These are phyloP conservation scores for Parauchenoglanis ngamensis DNA, from an alignment of 2,797 vertebrate species.

Conservation along the genomic window DNA sequence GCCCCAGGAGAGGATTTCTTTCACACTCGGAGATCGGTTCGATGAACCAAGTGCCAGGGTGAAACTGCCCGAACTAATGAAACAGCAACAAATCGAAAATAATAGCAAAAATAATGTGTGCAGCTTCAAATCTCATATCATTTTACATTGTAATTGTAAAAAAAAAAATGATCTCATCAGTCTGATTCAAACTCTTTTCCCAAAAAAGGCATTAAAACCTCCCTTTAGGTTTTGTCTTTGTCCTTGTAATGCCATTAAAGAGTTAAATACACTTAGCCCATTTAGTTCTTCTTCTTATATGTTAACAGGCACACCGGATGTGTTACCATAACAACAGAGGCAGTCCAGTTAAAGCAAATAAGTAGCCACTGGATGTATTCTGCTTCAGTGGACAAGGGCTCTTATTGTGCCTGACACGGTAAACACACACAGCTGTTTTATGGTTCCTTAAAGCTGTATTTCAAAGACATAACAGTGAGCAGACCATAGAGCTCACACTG, in stretches of 20 bases:
- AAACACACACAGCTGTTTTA: constrained; percentile 54
- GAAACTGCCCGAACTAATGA: neutral
- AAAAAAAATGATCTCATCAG: neutral
- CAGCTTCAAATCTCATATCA: neutral
- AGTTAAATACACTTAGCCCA: constrained; percentile 43
- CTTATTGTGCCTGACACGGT: constrained; percentile 37
- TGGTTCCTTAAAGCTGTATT: constrained; percentile 27
- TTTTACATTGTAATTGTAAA: neutral
- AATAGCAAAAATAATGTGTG: neutral
- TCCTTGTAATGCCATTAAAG: constrained; percentile 11
- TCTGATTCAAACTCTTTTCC: neutral
- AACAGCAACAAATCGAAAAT: neutral
- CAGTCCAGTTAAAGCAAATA: constrained; percentile 73
- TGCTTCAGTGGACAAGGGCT: constrained; percentile 40
- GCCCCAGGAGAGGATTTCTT: neutral
- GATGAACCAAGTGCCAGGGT: neutral
- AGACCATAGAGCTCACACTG: constrained; percentile 32
- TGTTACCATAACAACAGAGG: constrained; percentile 73
- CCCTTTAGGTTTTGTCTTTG: neutral
- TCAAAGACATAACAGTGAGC: constrained; percentile 18
- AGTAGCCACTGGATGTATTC: constrained; percentile 50
- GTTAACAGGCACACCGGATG: constrained; percentile 67
- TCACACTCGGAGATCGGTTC: neutral
- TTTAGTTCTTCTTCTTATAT: constrained; percentile 57
- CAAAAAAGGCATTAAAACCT: neutral